Base-by-base conservation (phyloP, 2,797 vertebrate species). In the Protonibea diacanthus region DNA sequence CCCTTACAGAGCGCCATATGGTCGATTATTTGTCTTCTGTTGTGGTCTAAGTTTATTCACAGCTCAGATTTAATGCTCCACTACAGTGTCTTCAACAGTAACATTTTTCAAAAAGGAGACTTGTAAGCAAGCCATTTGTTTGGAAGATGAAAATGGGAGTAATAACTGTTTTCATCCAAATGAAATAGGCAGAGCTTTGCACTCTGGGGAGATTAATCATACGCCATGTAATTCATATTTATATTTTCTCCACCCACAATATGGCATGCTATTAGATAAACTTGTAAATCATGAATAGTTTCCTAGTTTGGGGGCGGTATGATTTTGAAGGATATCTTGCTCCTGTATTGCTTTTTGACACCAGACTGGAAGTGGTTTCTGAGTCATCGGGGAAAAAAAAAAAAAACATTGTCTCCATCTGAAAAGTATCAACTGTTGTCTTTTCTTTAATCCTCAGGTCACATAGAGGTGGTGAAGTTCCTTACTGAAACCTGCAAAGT, bases 401-500 rank as follows among this genome's bases (percentile, higher is more conserved):
- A 33, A 21, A 49, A 48, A 23, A 40, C 10, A 18, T 57, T 66
- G 21, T 63, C 40, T 51, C 2, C 11, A 38, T 38, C 33, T 9
- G 8, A 38, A 38, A 38, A 38, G 8, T 38, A 6, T 53, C 25
- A 62, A 65, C 12, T 56, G 6, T 25, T 1, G 0, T 52, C 13
- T 81, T 60, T 48, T 63, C 51, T 90, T 75, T 84, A 45, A 0
- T 74, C 81, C 48, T 76, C 86, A 97, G 97, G 97, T 85, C 96
- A 97, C 55, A 74, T 79, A 9, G 96, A 97, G 23, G 96, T 95
- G n/a, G 96, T 97, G 77, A 93, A 82, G 58, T 97, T 97, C 87
- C 93, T 97, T 12, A 96, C 95, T 8, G 91, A 96, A 74, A 92
- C 92, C 58, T 97, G 97, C 89, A 96, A 94, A 92, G 96, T 96